A percentile compares a stretch with the other conserved stretches of the same genome.
These are phyloP conservation scores for Apocrypta bakeri DNA, from an alignment of 1,140 invertebrate species.

Conservation along the genomic window DNA sequence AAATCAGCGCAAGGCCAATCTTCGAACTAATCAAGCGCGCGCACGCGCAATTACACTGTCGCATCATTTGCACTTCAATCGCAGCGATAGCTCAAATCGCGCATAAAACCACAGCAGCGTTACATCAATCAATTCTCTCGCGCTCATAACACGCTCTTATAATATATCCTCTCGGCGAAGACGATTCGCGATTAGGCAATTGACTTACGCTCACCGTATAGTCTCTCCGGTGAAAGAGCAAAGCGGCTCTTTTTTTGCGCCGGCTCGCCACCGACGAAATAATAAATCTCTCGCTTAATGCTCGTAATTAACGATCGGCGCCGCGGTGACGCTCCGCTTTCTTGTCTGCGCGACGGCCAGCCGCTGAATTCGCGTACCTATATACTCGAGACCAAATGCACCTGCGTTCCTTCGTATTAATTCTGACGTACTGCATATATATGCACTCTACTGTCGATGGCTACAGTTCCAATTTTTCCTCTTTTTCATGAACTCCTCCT, in stretches of 20 bases:
- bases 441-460: too few relatives aligned
- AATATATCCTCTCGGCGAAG: background rate
- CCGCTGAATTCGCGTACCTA: background rate
- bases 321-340: conserved; percentile 3
- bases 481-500: too few relatives aligned
- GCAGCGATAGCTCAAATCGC: background rate
- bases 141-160: too few relatives aligned
- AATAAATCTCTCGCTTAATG: conserved; percentile 44
- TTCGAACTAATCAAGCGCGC: background rate
- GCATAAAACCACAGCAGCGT: background rate
- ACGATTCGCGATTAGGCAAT: conserved; percentile 29
- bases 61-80: background rate
- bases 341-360: conserved; percentile 9
- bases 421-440: too few relatives aligned
- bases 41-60: background rate
- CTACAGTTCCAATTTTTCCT: too few relatives aligned
- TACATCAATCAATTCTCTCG: background rate
- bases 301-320: conserved; percentile 44
- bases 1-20: background rate
- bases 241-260: background rate
- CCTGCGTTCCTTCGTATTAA: too few relatives aligned
- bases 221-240: background rate
- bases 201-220: conserved; percentile 9
- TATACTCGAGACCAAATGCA: too few relatives aligned
- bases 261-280: background rate